Base-by-base conservation (phyloP, 2,797 vertebrate genomes). In the Masticophis lateralis region DNA sequence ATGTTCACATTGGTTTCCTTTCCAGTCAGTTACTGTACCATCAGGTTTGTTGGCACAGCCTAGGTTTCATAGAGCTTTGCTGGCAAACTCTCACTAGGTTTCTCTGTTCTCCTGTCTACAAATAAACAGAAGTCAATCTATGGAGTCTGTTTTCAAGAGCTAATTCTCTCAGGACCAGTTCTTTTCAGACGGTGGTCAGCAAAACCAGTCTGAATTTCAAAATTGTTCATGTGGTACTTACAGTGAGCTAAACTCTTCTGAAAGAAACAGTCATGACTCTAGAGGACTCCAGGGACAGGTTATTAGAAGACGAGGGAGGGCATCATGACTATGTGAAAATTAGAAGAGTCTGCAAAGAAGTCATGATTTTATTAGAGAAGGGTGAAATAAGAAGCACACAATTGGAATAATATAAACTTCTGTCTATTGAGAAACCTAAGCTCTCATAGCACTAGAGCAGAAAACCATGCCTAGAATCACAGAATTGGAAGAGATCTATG, bases 201-300 rank as follows among this genome's bases (percentile, higher is more conserved):
- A 61, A 91, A 95, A 91, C 90, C 91, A 91, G 94, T 83, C 93
- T 94, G 91, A 91, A 93, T 95, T 95, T 95, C 90, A 92, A 94
- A 95, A 95, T 94, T 92, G 92, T 95, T 93, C 94, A 88, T 86
- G 74, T 55, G 89, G 93, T 92, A 95, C 94, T 95, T 95, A 92
- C 10, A 63, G 88, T 90, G 27, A 92, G 88, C 87, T 94, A 91
- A 94, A 90, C 87, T 88, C 90, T 89, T 94, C 74, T 94, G 93
- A 95, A 92, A 92, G 93, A 94, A 53, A 83, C 90, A 95, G 93
- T 94, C 90, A 94, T 93, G 60, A 66, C 25, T 56, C 69, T 90
- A 92, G 37, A 95, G 92, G 90, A 93, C 93, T 94, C 89, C 5
- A 37, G 93, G 90, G 93, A 91, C 43, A 37, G 66, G 88, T 92